These are phyloP conservation scores for Notocelia uddmanniana DNA, from an alignment of 2,888 invertebrate genomes.

Conservation along the genomic window DNA sequence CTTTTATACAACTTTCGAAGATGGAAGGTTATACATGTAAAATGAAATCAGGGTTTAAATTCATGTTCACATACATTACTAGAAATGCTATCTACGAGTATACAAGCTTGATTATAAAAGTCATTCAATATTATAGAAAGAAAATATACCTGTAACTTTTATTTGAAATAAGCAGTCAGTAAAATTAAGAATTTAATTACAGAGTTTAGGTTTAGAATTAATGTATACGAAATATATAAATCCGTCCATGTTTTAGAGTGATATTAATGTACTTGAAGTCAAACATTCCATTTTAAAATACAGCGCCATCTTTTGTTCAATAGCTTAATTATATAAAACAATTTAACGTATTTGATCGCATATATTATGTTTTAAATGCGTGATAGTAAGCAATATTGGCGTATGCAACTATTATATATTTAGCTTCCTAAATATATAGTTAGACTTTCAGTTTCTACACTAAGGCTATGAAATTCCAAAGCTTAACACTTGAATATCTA, in stretches of 20 bases:
- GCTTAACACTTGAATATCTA: conserved; percentile 46
- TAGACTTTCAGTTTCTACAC: conserved; percentile 63
- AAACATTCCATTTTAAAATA: conserved; percentile 23
- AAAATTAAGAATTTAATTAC: conserved; percentile 7
- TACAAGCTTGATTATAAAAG: conserved; percentile 19
- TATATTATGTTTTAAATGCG: conserved; percentile 1
- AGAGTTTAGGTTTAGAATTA: conserved; percentile 2
- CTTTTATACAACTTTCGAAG: neutral
- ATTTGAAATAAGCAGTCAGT: conserved; percentile 27
- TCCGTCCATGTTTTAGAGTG: conserved; percentile 25
- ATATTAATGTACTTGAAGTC: neutral
- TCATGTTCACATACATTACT: neutral
- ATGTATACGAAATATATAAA: conserved; percentile 12
- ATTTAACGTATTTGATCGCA: too few relatives aligned
- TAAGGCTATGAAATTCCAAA: conserved; percentile 82
- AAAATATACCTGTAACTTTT: neutral
- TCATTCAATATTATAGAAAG: neutral
- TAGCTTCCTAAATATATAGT: conserved; percentile 75
- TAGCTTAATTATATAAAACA: too few relatives aligned
- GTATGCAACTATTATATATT: conserved; percentile 67
- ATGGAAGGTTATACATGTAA: neutral
- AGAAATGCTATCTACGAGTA: neutral
- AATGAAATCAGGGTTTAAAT: conserved; percentile 13
- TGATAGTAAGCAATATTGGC: conserved; percentile 20
- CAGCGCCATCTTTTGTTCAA: conserved; percentile 52